phyloP scores from a whole-genome alignment of 2,888 invertebrate genomes.

The Andrena marginata region DNA sequence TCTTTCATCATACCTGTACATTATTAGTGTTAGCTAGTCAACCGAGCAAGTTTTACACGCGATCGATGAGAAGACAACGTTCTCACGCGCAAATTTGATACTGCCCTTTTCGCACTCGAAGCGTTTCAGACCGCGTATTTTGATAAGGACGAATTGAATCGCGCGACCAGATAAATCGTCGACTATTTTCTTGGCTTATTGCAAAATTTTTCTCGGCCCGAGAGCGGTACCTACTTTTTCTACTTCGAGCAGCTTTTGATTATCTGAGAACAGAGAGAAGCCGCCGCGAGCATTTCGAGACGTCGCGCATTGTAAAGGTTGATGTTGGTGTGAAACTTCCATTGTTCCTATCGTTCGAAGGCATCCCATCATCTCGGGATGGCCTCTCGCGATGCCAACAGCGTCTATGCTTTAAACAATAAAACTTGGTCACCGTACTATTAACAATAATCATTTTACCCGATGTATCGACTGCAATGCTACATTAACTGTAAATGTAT shows the following conservation, averaged over 20 bases:
- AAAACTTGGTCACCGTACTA: conserved; percentile 20
- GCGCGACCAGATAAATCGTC: neutral
- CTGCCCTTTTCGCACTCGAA: conserved; percentile 10
- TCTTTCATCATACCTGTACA: conserved; percentile 59
- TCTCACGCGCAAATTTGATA: conserved; percentile 30
- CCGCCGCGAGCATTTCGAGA: conserved; percentile 18
- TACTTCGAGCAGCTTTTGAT: conserved; percentile 12
- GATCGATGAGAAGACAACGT: conserved; percentile 20
- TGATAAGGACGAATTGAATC: conserved; percentile 4
- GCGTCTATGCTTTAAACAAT: conserved; percentile 33
- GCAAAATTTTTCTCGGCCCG: neutral
- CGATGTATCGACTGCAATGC: conserved; percentile 56
- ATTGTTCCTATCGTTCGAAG: conserved; percentile 68
- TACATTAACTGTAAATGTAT: conserved; percentile 72
- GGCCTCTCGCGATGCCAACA: conserved; percentile 37
- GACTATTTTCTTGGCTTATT: conserved; percentile 9
- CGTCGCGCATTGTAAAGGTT: conserved; percentile 33
- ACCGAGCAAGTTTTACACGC: conserved; percentile 50
- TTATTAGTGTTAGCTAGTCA: conserved; percentile 81
- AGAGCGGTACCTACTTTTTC: conserved; percentile 28
- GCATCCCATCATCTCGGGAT: conserved; percentile 39
- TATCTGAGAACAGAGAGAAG: neutral
- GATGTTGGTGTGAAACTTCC: conserved; percentile 53
- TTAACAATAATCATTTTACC: conserved; percentile 52
- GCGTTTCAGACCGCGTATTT: conserved; percentile 13